Evolutionary conservation across 1,140 invertebrate genomes (phyloP).

Genomic region (Bombyx mandarina): DNA sequence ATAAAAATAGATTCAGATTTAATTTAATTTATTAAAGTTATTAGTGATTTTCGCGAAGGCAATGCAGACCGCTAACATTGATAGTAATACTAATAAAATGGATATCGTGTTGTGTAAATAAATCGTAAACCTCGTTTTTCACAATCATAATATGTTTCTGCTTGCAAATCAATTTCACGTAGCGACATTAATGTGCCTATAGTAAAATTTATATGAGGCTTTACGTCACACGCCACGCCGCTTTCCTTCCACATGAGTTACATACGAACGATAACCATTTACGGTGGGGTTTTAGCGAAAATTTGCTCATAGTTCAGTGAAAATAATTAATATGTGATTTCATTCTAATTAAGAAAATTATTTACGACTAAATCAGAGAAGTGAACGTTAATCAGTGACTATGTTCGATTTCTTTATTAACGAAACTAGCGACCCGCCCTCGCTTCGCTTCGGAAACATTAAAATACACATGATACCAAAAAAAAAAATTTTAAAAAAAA

Average conservation of each 20-base stretch:
- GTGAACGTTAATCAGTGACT: no score
- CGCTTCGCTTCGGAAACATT: no score
- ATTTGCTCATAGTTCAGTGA: constrained; percentile 23
- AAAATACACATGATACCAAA: no score
- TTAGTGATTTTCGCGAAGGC: no score
- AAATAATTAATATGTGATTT: constrained; percentile 14
- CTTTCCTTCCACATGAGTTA: constrained; percentile 52
- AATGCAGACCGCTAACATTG: constrained; percentile 22
- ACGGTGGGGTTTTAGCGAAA: constrained; percentile 13
- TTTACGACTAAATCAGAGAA: no score
- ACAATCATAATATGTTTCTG: constrained; percentile 71
- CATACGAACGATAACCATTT: constrained; percentile 39
- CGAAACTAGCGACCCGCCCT: no score
- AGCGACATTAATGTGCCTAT: constrained; percentile 67
- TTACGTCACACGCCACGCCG: constrained; percentile 52
- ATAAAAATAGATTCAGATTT: no score
- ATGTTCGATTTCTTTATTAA: no score
- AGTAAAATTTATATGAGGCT: constrained; percentile 69
- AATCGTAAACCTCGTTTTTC: constrained; percentile 69
- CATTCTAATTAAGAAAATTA: no score
- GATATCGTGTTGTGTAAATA: constrained; percentile 67
- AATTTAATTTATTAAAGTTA: no score
- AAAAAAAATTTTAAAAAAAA: no score
- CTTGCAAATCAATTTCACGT: constrained; percentile 70
- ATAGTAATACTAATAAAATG: constrained; percentile 42